Evolutionary conservation across 2,113 vertebrate genomes (phyloP).

Genomic region (Pontoporia blainvillei): DNA sequence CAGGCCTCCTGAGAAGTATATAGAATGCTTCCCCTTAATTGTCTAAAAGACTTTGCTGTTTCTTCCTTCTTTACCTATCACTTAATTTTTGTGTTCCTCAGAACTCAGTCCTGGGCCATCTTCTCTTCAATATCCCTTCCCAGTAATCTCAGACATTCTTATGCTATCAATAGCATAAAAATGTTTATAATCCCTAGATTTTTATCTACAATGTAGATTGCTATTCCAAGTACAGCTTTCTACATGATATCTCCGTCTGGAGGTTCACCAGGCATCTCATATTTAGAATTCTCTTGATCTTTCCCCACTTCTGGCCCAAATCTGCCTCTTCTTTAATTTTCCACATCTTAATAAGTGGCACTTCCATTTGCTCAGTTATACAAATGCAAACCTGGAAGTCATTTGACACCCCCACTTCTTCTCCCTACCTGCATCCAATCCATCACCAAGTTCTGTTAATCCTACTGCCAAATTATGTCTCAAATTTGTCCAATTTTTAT

Average conservation of each 20-base stretch:
- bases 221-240: background rate
- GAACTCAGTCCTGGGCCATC: background rate
- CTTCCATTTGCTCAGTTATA: background rate
- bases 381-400: background rate
- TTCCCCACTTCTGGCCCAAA: background rate
- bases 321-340: background rate
- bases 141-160: background rate
- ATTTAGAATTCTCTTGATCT: background rate
- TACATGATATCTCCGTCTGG: background rate
- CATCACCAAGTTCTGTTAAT: background rate
- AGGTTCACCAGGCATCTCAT: background rate
- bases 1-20: background rate
- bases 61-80: background rate
- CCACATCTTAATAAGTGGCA: background rate
- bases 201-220: background rate
- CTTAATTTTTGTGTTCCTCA: background rate
- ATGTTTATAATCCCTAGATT: background rate
- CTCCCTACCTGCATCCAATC: background rate
- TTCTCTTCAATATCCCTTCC: background rate
- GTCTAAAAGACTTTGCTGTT: background rate
- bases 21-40: background rate
- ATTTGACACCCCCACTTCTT: background rate
- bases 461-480: background rate
- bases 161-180: background rate
- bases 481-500: background rate